Base-by-base conservation (phyloP, 2,113 vertebrate genomes). In the Podilymbus podiceps region DNA sequence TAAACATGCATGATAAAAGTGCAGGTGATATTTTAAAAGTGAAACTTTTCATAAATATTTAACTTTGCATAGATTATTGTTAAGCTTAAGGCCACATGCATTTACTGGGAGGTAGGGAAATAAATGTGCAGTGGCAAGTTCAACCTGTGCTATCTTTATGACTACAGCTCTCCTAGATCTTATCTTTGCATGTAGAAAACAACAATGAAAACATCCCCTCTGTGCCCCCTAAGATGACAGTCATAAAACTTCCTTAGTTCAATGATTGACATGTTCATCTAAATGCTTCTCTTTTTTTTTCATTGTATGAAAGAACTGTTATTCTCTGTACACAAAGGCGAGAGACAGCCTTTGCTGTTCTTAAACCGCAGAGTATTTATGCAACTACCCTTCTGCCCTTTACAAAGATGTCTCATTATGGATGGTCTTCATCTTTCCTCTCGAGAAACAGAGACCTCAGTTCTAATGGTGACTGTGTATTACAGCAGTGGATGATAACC, bases 1-100 rank as follows among this genome's bases (percentile, higher is more conserved):
- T 95, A 87, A 96, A 96, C 68, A 89, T 52, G 47, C 25, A 50
- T 44, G 40, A 77, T 50, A 88, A 80, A 93, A 94, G 14, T 53
- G 28, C 14, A 85, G 80, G 76, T 85, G 50, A 92, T 80, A 89
- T 60, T 93, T 93, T 71, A 56, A 93, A 88, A 89, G 40, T 72
- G 38, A 93, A 94, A 76, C 5, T 62, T 88, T 59, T 35, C n/a
- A 77, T 93, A 93, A 95, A 97, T 93, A 95, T 95, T 97, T 96
- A 88, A 67, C 50, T 96, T 95, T 89, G 8, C 55, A 56, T 81
- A 6, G 18, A 67, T 83, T 90, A 55, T 46, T 90, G 19, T 66
- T 93, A 79, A 85, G 55, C 24, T 90, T 79, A 88, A 91, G n/a
- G 46, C 59, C 31, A 72, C 24, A 47, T 71, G 25, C 18, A 59